Base-by-base conservation (phyloP, 2,888 invertebrate genomes). In the Plebejus melissa region DNA sequence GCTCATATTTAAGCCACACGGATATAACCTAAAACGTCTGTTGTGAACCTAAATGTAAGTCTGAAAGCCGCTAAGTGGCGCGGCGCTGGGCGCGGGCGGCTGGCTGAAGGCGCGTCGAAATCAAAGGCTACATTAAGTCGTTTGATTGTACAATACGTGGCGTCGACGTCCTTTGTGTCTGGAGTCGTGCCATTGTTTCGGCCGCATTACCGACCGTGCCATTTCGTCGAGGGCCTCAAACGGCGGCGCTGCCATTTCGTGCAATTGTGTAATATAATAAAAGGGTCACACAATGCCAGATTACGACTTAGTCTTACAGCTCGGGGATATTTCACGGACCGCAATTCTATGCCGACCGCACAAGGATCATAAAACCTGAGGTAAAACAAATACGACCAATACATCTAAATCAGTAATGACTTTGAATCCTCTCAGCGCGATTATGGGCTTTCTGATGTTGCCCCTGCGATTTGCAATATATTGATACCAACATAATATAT, bases 191-290 rank as follows among this genome's bases (percentile, higher is more conserved):
- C 86, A 90, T 91, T 91, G 91, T 91, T 91, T 88, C 84, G 85
- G 81, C 81, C 82, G 91, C 91, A 91, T 91, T 92, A 91, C 85
- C 84, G 87, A 87, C 89, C 89, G 89, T 88, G 89, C 88, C 89
- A 87, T 90, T 90, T 72, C 78, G 81, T 79, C 77, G 78, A 85
- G 84, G 80, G 82, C 80, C 81, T 81, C 79, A 82, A 82, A 83
- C 58, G 60, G 60, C 77, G 74, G 60, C 77, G 74, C 76, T 74
- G 69, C 69, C 58, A 74, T 76, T 79, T 77, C 65, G 50, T 74
- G 76, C 38, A 70, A 72, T 72, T 60, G 74, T 75, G 77, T 76
- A 74, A 36, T 75, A 75, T 74, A 74, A 32, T 38, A 36, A 69
- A 74, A 77, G 76, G 77, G 77, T 78, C 78, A 79, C 76, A 69